Conservation (phyloP, 2,113 vertebrate genomes). For the Turdus rufiventris region DNA sequence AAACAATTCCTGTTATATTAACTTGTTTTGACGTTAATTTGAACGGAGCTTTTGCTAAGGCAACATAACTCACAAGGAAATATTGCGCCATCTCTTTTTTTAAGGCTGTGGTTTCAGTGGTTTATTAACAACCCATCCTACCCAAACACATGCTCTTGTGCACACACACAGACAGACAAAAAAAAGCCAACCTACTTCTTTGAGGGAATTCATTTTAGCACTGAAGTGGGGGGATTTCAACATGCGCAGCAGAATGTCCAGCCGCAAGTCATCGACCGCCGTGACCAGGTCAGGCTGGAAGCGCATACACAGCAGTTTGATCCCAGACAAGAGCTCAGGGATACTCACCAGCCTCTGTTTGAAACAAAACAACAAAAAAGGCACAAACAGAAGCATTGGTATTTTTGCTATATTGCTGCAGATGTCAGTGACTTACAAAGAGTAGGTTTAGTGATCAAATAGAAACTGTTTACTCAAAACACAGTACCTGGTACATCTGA, state of each 20-base stretch:
- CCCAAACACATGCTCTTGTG: fast-evolving
- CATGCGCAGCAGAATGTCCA: slow-evolving; percentile 96
- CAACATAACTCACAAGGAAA: neutral
- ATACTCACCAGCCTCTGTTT: slow-evolving; percentile 91
- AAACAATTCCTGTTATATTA: neutral
- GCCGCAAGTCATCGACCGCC: slow-evolving; percentile 88
- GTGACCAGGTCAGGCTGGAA: slow-evolving; percentile 94
- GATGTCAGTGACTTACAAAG: neutral
- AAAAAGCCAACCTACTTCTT: slow-evolving; percentile 81
- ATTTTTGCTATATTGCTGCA: neutral
- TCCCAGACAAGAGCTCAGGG: slow-evolving; percentile 94
- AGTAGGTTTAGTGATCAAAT: neutral
- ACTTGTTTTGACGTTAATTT: neutral
- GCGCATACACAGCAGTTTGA: slow-evolving; percentile 96
- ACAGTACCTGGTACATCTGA: neutral
- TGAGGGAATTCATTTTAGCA: slow-evolving; percentile 98
- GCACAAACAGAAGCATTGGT: neutral
- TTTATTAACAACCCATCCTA: neutral
- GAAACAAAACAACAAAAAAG: neutral
- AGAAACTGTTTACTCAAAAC: neutral
- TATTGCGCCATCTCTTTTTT: neutral
- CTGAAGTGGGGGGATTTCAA: slow-evolving; percentile 98
- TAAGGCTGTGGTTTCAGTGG: neutral
- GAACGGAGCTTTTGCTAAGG: neutral
- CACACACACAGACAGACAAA: neutral